Base-by-base conservation (phyloP, 2,888 invertebrate genomes). In the Phyllotreta striolata region DNA sequence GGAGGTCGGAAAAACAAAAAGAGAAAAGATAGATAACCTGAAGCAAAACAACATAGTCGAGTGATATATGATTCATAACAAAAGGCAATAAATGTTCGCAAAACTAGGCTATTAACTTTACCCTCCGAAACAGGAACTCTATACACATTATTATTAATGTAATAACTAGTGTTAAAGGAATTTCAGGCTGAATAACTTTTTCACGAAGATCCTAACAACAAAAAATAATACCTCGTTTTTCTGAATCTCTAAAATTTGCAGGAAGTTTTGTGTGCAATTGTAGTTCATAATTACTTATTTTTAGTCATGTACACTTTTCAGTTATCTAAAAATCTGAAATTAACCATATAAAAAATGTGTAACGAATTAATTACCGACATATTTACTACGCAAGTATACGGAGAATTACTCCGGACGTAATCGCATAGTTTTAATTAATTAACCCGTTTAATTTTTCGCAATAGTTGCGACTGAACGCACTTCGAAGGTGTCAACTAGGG, bases 401-500 rank as follows among this genome's bases (percentile, higher is more conserved):
- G 24, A 24, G 24, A 24, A 24, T 24, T 24, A 24, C 24, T 24
- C 24, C 24, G 24, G 24, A 24, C 24, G 24, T 24, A 24, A 24
- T 24, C 24, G 24, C 24, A 24, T 24, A 43, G 43, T 43, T 43
- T 12, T 43, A 12, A 43, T 43, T 43, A 43, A 43, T 43, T 24
- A 24, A 24, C 24, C 24, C 24, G 24, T 4, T 24, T 4, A 24
- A 4, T 38, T 52, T 38, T 49, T 12, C 39, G 14, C 37, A 34
- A 13, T 52, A 52, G 39, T 12, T 52, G 39, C n/a, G 8, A 52
- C 38, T 38, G 66, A 69, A 70, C 71, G 71, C 68, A 68, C 66
- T 67, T 73, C 69, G 68, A 64, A 70, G 66, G 70, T 69, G 72
- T 71, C 70, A 70, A 72, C 72, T 72, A 70, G 68, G 69, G 68